Percentiles rank a stretch among this genome's conserved stretches.
phyloP scores from a whole-genome alignment of 2,888 invertebrate species.

The Strigamia maritima region DNA sequence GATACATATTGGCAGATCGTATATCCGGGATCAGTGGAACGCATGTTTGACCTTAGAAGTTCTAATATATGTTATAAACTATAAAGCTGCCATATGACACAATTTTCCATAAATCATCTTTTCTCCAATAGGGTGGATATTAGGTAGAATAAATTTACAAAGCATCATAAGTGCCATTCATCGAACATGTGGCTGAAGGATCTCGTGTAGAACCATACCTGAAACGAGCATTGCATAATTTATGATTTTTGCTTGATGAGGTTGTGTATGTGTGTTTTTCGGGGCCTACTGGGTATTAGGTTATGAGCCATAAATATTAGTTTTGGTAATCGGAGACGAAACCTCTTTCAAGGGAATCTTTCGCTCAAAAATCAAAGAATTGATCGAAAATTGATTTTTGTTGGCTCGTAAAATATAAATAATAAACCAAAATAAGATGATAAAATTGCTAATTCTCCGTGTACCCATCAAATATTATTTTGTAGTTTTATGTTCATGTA shows the following conservation, averaged over 20 bases:
- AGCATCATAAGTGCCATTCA: background rate
- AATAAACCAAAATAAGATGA: too few relatives aligned
- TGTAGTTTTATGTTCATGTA: too few relatives aligned
- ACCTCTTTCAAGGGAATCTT: too few relatives aligned
- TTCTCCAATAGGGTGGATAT: too few relatives aligned
- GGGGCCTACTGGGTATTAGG: background rate
- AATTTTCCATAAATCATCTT: background rate
- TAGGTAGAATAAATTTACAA: background rate
- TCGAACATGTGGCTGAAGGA: background rate
- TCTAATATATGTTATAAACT: background rate
- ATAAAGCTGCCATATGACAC: background rate
- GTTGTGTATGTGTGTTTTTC: background rate
- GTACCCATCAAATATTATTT: too few relatives aligned
- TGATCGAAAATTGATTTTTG: too few relatives aligned
- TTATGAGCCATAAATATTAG: too few relatives aligned
- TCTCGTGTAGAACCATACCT: background rate
- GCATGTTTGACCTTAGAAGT: background rate
- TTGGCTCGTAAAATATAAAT: too few relatives aligned
- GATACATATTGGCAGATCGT: background rate
- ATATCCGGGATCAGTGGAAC: background rate
- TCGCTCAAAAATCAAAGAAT: too few relatives aligned
- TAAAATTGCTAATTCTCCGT: too few relatives aligned
- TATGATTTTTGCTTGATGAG: background rate
- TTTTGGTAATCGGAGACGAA: too few relatives aligned
- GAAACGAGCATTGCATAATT: constrained; percentile 4